Base-by-base conservation (phyloP, 37 sponge, comb jelly and placozoan species). In the Ianthella basta region DNA sequence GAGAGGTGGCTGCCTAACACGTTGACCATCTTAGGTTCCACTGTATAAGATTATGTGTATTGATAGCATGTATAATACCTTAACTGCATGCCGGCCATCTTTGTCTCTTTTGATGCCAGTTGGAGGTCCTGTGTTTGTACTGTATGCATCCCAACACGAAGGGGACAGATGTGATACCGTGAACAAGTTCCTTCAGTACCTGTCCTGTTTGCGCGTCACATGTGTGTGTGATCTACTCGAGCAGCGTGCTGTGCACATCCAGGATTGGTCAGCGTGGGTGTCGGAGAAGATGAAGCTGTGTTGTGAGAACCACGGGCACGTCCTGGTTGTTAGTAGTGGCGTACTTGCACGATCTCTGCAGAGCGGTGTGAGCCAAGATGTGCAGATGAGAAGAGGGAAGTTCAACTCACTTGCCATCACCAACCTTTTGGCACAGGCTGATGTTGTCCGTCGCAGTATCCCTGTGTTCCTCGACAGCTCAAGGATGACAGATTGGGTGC, bases 71-170 rank as follows among this genome's bases (percentile, higher is more conserved):
- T n/a, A n/a, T n/a, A n/a, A n/a, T n/a, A n/a, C n/a, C n/a, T n/a
- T n/a, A n/a, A n/a, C n/a, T n/a, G n/a, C n/a, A n/a, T n/a, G n/a
- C n/a, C n/a, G n/a, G n/a, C n/a, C n/a, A n/a, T n/a, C n/a, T n/a
- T n/a, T n/a, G n/a, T n/a, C n/a, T n/a, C n/a, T n/a, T n/a, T n/a
- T n/a, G n/a, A 10, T 44, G 50, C 50, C 50, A 69, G 70, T 69
- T 32, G 70, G 70, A 34, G 70, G 70, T 32, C 70, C 70, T 13
- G 70, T 69, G 70, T 69, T 69, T 30, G 18, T 69, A 13, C 34
- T 69, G 33, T 69, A 69, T 69, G 70, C 34, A 13, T n/a, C 70
- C 6, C 35, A 69, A 30, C 70, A 69, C 27, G 33, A 24, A 24
- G 70, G 34, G 33, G 63, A 61, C 27, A 30, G 34, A 15, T 69